Percentiles rank a stretch among this genome's conserved stretches.
Evolutionary conservation across 2,888 invertebrate genomes (phyloP).

Genomic region (Nymphalis polychloros): DNA sequence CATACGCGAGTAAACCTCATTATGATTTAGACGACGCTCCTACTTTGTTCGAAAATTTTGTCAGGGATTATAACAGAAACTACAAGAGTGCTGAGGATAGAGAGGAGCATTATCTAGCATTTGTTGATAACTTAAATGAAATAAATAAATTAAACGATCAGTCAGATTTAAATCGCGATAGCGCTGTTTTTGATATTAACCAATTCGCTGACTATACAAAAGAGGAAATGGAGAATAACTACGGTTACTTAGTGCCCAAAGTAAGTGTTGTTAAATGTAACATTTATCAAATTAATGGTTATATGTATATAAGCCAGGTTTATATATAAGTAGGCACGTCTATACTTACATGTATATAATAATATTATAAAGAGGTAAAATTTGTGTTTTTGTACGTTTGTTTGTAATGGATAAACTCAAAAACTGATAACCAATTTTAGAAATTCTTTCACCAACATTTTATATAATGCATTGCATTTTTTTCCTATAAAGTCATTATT

Average conservation of each 20-base stretch:
- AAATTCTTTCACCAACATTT: too few species aligned
- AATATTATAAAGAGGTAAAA: too few species aligned
- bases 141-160: not conserved
- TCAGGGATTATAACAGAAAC: slow-evolving; percentile 15
- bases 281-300: too few species aligned
- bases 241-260: not conserved
- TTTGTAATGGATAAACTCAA: too few species aligned
- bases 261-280: not conserved
- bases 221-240: not conserved
- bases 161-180: too few species aligned
- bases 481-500: too few species aligned
- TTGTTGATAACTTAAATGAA: not conserved
- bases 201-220: not conserved
- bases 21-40: slow-evolving; percentile 26
- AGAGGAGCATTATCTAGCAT: not conserved
- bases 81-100: slow-evolving; percentile 1
- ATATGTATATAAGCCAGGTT: too few species aligned
- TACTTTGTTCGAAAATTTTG: slow-evolving; percentile 24
- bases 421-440: too few species aligned
- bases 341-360: too few species aligned
- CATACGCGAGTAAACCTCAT: slow-evolving; percentile 3
- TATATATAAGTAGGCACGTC: too few species aligned
- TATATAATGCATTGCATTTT: too few species aligned
- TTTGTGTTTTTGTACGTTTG: too few species aligned
- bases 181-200: not conserved